Evolutionary conservation across 2,888 invertebrate genomes (phyloP), one percentile per base, ranked within the genome.

Genomic region (Heterodera filipjevi): DNA sequence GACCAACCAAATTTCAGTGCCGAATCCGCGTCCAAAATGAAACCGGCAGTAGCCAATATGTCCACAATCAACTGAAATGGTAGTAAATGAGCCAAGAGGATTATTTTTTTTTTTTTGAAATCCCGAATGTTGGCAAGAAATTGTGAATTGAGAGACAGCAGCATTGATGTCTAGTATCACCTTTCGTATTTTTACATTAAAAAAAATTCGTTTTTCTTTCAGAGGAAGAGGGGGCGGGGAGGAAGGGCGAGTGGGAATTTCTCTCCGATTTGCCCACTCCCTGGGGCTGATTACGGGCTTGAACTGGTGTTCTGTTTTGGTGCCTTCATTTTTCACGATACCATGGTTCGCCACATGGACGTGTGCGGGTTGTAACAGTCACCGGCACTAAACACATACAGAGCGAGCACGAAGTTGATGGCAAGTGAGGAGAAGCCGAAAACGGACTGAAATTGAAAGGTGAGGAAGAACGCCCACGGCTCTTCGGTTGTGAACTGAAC

Each of bases 351-450:
- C 49, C 81, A 78, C 81, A 82, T 81, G 16, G 82, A 70, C 22
- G 84, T 82, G 66, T 82, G 79, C 16, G 82, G 84, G 44, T 66
- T 73, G 68, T 73, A 82, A n/a, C 80, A 71, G 53, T 83, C 80
- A 64, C 71, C 32, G 49, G 68, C 64, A 32, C 70, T 66, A 66
- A 80, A 84, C 30, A 82, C 77, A 53, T 82, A 83, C 12, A 77
- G 39, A 35, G 22, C 66, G 46, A 82, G 76, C 35, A 84, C 19
- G n/a, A 82, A 32, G 68, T 84, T 82, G 68, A 84, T 66, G 3
- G 79, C 22, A 14, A 85, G 72, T 19, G 82, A 66, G 44, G 77
- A 33, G 35, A 80, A 71, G 22, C 84, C 68, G 32, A 85, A 46
- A n/a, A 33, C 59, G 46, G 79, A 68, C 68, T 81, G 74, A 30